phyloP scores from a whole-genome alignment of 2,113 vertebrate species.

The Aleadryas rufinucha region DNA sequence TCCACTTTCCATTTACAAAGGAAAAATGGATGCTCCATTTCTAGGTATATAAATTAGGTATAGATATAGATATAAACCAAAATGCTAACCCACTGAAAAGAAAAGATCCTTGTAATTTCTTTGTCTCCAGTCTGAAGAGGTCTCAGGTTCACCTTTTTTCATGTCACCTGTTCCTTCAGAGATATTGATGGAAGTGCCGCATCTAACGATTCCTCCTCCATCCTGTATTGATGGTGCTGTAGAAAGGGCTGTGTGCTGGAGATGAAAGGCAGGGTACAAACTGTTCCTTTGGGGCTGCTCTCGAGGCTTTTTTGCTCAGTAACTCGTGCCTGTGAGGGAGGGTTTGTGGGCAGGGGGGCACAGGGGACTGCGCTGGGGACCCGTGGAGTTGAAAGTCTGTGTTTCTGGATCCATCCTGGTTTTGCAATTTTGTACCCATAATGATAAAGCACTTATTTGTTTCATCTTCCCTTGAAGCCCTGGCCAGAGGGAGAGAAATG shows the following conservation, averaged over 20 bases:
- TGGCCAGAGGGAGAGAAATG: background rate
- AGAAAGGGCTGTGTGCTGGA: background rate
- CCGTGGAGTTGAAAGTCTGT: background rate
- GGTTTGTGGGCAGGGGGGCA: background rate
- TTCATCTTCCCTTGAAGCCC: background rate
- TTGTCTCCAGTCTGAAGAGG: slow-evolving; percentile 33
- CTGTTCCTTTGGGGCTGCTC: background rate
- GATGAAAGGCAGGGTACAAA: slow-evolving; percentile 26
- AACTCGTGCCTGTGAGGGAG: background rate
- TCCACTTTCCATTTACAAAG: slow-evolving; percentile 20
- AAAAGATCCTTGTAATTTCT: slow-evolving; percentile 44
- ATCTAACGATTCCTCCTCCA: slow-evolving; percentile 39
- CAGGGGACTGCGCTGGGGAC: accelerated
- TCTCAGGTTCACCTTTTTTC: slow-evolving; percentile 36
- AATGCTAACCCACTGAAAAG: slow-evolving; percentile 23
- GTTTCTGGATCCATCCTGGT: background rate
- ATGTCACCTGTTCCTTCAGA: slow-evolving; percentile 24
- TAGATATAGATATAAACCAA: slow-evolving; percentile 8
- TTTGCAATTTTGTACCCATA: background rate
- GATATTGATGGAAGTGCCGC: slow-evolving; percentile 43
- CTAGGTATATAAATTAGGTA: slow-evolving; percentile 19
- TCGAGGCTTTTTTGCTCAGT: background rate
- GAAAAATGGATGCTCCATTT: slow-evolving; percentile 13
- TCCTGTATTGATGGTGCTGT: slow-evolving; percentile 44
- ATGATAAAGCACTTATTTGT: background rate